Evolutionary conservation across 2,888 invertebrate species (phyloP), one percentile per base, ranked within the genome.

Genomic region (Drepana falcataria): DNA sequence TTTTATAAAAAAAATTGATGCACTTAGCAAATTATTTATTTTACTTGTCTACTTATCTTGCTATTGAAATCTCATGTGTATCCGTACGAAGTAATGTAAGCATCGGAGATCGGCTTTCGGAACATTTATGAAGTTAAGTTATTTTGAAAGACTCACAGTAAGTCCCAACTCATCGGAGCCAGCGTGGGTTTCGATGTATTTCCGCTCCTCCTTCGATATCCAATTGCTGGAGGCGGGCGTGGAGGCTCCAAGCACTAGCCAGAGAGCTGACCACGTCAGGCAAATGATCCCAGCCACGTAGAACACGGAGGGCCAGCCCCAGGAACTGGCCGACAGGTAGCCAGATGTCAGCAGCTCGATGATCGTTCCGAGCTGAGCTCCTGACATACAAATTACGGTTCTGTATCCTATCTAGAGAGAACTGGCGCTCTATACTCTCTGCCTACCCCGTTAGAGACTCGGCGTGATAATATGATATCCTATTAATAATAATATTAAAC

Each of bases 301-400:
- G 83, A 95, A 96, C 33, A 95, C 94, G 5, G 94, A 93, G 0
- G 96, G 95, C 96, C 96, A 96, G 52, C 96, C 96, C 89, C 67
- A 93, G 0, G 79, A 56, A 0, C 95, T 94, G 3, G 93, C 93
- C 0, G 95, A 93, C 1, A 97, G 87, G 2, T 93, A 71, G 0
- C 97, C 97, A 5, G 95, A 94, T 3, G 94, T 85, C 55, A 95
- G 93, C 83, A 96, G 84, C 68, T 96, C 94, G 4, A 96, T 83
- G 2, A 96, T 95, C 0, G 96, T 96, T 6, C 97, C 97, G 4
- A 96, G 92, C 75, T 96, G 95, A n/a, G 94, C 93, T 37, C 96
- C 96, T 86, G 83, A 56, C 41, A 21, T 21, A 21, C 21, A 21
- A 21, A 21, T 21, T 21, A 21, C 21, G 21, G 21, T 21, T 21